Percentiles rank a stretch among this genome's conserved stretches.
These are phyloP conservation scores for Lasioglossum oenotherae DNA, from an alignment of 2,888 invertebrate species.

Conservation along the genomic window DNA sequence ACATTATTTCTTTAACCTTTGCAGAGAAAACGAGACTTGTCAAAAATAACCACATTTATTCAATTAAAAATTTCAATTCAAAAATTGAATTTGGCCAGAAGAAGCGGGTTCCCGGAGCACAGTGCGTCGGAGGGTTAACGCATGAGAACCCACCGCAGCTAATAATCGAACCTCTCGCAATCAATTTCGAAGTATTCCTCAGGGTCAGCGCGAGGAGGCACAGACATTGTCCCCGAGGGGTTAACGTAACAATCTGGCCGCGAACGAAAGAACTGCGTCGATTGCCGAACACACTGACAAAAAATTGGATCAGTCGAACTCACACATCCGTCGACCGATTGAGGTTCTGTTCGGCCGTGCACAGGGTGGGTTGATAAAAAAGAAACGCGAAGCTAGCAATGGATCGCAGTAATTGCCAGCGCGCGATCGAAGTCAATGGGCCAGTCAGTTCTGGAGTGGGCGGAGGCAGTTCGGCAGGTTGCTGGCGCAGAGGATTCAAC, in stretches of 20 bases:
- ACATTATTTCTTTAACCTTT: too few species aligned
- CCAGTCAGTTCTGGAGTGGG: background rate
- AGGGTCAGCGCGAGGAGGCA: background rate
- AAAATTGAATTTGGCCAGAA: too few species aligned
- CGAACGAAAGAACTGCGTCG: background rate
- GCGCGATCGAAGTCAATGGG: slow-evolving; percentile 38
- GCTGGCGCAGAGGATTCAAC: slow-evolving; percentile 24
- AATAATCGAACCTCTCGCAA: background rate
- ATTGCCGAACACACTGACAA: background rate
- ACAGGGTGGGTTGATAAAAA: background rate
- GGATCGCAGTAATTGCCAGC: slow-evolving; percentile 11
- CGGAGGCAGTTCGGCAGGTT: slow-evolving; percentile 2
- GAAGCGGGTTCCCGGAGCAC: too few species aligned
- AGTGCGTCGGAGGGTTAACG: too few species aligned
- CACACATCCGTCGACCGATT: background rate
- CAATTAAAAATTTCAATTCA: too few species aligned
- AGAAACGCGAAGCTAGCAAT: background rate
- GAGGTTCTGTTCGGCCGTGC: background rate
- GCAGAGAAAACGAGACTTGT: too few species aligned
- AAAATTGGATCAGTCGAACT: slow-evolving; percentile 7
- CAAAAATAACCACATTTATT: background rate
- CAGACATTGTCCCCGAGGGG: background rate
- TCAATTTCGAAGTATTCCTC: background rate
- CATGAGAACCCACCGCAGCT: background rate
- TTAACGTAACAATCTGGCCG: background rate